Percentiles rank a stretch among this genome's conserved stretches.
Conservation (phyloP, 2,797 vertebrate genomes). For the Macrochelys suwanniensis region DNA sequence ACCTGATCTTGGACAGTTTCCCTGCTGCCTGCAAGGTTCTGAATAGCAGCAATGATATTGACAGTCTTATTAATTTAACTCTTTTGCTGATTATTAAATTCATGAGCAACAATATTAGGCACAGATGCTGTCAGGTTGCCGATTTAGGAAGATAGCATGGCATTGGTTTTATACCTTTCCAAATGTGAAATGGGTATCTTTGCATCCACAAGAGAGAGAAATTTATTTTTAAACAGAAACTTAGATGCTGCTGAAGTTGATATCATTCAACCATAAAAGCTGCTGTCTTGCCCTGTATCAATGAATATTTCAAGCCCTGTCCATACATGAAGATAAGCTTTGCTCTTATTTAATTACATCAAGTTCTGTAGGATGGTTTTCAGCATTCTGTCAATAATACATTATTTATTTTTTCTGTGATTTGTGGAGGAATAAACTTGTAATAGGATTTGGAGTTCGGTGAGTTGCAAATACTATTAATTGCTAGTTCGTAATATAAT, state of each 20-base stretch:
- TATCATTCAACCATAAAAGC: background rate
- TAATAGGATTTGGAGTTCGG: background rate
- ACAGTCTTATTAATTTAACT: background rate
- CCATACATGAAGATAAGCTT: too few species aligned
- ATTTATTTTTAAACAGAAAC: background rate
- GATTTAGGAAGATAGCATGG: accelerated
- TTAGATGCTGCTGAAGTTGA: background rate
- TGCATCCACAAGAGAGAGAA: background rate
- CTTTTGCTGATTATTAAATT: background rate
- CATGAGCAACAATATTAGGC: background rate
- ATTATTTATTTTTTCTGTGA: accelerated
- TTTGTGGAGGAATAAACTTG: background rate
- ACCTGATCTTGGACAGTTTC: conserved; percentile 51
- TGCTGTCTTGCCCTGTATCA: accelerated
- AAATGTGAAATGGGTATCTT: too few species aligned
- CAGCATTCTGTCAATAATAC: background rate
- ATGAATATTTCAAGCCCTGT: too few species aligned
- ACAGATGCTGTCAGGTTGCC: background rate
- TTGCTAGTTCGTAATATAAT: accelerated
- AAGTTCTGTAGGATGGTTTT: too few species aligned
- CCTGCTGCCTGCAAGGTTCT: background rate
- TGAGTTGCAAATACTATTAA: background rate
- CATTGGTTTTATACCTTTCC: background rate
- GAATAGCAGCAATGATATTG: background rate
- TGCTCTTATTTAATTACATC: too few species aligned